Base-by-base conservation (phyloP, 2,797 vertebrate species). In the Gallinago stenura region DNA sequence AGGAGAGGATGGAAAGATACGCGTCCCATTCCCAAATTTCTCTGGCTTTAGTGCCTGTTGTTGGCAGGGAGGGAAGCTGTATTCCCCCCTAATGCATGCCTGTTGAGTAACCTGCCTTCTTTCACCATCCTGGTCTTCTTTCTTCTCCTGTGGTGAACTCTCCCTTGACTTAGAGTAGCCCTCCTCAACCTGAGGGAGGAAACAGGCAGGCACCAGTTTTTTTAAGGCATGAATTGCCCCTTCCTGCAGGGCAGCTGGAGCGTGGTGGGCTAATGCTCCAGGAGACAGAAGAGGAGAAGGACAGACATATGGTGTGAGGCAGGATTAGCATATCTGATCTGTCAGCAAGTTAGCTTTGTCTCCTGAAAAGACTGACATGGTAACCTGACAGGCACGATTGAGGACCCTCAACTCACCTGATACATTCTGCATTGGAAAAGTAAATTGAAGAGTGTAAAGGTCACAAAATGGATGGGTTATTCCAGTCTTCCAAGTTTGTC, bases 1-100 rank as follows among this genome's bases (percentile, higher is more conserved):
- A 83, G 60, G 56, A 96, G 20, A 80, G 21, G 20, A 83, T 94
- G 62, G 77, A 87, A 94, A 87, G 1, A 31, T 60, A 70, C 2
- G 0, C 58, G 70, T 93, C 91, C 31, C 69, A 15, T 89, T 92
- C 70, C 64, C 37, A 60, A 76, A 69, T 61, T 90, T 90, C 56
- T 66, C 61, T 85, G 65, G 43, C 22, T 82, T 65, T 53, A 88
- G 22, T 39, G 79, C 50, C 72, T 58, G 30, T 69, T 68, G 75
- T 57, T 88, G 83, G 51, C 43, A 12, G 31, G 31, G 31, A 3
- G 7, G 30, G 33, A 68, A 87, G 46, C 31, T 76, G 0, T 88
- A 21, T 86, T 82, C 48, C 46, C 56, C 28, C 2, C 26, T 71
- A 56, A 35, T n/a, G 45, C 24, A 14, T 0, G 58, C 35, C 66